Conservation (phyloP, 2,888 invertebrate genomes). For the Carcina quercana region DNA sequence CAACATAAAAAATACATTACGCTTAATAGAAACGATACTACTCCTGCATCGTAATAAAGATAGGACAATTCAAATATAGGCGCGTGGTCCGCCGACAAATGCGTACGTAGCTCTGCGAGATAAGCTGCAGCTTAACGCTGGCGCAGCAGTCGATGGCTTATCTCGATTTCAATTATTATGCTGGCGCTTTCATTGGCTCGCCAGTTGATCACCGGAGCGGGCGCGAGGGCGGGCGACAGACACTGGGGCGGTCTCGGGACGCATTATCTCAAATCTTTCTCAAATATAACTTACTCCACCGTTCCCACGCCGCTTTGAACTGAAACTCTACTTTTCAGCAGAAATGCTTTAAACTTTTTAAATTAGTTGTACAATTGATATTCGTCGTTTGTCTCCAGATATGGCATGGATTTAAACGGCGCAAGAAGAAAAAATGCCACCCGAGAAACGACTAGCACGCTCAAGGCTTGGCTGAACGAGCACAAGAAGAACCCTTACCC, state of each 20-base stretch:
- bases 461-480: slow-evolving; percentile 98
- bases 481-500: slow-evolving; percentile 99
- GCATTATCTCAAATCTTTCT: slow-evolving; percentile 60
- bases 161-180: slow-evolving; percentile 72
- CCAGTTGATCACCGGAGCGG: slow-evolving; percentile 32
- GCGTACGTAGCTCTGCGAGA: slow-evolving; percentile 54
- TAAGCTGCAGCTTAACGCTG: slow-evolving; percentile 62
- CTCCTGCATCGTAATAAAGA: slow-evolving; percentile 49
- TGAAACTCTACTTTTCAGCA: neutral
- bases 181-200: slow-evolving; percentile 63
- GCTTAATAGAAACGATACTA: slow-evolving; percentile 32
- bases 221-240: slow-evolving; percentile 36
- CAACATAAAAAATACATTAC: slow-evolving; percentile 21
- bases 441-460: slow-evolving; percentile 96
- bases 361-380: neutral
- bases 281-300: slow-evolving; percentile 51
- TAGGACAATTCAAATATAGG: slow-evolving; percentile 49
- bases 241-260: slow-evolving; percentile 51
- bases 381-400: slow-evolving; percentile 74
- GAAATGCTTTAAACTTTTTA: slow-evolving; percentile 7
- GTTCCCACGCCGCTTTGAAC: slow-evolving; percentile 48
- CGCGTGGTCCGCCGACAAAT: slow-evolving; percentile 53
- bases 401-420: slow-evolving; percentile 96
- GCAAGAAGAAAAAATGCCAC: slow-evolving; percentile 98
- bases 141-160: slow-evolving; percentile 65